A percentile compares a stretch with the other conserved stretches of the same genome.
These are phyloP conservation scores for Axinella damicornis DNA, from an alignment of 37 sponge, comb jelly and placozoan species.

Conservation along the genomic window DNA sequence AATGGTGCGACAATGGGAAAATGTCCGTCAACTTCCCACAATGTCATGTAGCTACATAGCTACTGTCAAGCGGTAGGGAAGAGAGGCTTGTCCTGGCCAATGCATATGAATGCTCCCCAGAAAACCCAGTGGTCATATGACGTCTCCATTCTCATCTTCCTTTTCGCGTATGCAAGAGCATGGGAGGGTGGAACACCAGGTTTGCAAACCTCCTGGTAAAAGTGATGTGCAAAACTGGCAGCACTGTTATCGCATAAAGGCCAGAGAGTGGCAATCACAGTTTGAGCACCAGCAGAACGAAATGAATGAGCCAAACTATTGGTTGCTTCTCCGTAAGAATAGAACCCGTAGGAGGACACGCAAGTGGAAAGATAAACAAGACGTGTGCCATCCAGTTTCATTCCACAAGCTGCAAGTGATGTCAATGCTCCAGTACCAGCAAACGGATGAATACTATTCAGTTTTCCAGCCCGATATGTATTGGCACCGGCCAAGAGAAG, in stretches of 20 bases:
- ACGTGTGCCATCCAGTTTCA: conserved; percentile 31
- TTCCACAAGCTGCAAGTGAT: conserved; percentile 33
- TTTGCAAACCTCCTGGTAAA: conserved; percentile 13
- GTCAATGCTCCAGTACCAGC: conserved; percentile 41
- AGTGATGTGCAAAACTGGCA: conserved; percentile 21
- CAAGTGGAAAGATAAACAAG: conserved; percentile 53
- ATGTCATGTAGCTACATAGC: too few relatives aligned
- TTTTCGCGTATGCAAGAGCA: conserved; percentile 24
- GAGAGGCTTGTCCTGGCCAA: too few relatives aligned
- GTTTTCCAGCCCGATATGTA: conserved; percentile 32
- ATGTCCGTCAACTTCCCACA: too few relatives aligned
- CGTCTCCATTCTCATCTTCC: conserved; percentile 10
- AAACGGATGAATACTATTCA: neutral
- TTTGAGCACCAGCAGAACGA: conserved; percentile 50
- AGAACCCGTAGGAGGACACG: conserved; percentile 38
- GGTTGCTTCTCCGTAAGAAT: conserved; percentile 20
- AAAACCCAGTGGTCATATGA: conserved; percentile 22
- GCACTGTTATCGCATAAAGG: conserved; percentile 32
- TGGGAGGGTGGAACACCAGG: conserved; percentile 24
- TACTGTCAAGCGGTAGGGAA: too few relatives aligned
- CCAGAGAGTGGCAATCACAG: conserved; percentile 59
- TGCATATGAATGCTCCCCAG: conserved; percentile 13
- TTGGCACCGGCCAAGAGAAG: conserved; percentile 45
- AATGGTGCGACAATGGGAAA: too few relatives aligned
- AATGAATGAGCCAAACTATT: conserved; percentile 46